Evolutionary conservation across 2,113 vertebrate species (phyloP).

Genomic region (Ameiurus melas): DNA sequence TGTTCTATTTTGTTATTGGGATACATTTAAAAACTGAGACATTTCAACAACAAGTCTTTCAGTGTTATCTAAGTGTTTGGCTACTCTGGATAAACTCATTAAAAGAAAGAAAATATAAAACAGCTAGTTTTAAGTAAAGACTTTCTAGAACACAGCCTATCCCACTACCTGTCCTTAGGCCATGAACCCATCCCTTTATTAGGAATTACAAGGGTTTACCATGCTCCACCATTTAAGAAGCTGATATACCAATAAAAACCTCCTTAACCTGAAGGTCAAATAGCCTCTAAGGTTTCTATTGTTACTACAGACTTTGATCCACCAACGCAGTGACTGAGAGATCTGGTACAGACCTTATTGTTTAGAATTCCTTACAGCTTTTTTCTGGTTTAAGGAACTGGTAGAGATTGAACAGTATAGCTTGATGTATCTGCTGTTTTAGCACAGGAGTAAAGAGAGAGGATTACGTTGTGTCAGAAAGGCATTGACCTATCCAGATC

Average conservation of each 20-base stretch:
- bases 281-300: conserved; percentile 1
- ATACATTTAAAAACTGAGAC: background rate
- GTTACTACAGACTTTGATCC: conserved; percentile 8
- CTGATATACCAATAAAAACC: conserved; percentile 26
- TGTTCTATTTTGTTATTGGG: background rate
- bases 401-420: background rate
- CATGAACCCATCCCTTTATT: conserved; percentile 9
- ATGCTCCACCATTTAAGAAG: conserved; percentile 2
- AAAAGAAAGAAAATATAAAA: background rate
- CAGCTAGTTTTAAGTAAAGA: background rate
- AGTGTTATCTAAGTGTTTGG: background rate
- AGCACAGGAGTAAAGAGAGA: conserved; percentile 30
- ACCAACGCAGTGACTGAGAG: background rate
- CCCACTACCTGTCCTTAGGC: background rate
- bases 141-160: background rate
- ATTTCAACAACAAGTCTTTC: background rate
- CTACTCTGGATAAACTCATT: background rate
- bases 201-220: conserved; percentile 37
- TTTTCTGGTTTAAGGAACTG: conserved; percentile 22
- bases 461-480: conserved; percentile 44
- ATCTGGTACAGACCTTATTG: conserved; percentile 21
- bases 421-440: conserved; percentile 29
- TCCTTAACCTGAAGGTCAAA: conserved; percentile 31
- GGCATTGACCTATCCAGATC: conserved; percentile 39
- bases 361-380: conserved; percentile 37